A percentile compares a stretch with the other conserved stretches of the same genome.
phyloP scores from a whole-genome alignment of 2,888 invertebrate species.

The Sinelater perroti region DNA sequence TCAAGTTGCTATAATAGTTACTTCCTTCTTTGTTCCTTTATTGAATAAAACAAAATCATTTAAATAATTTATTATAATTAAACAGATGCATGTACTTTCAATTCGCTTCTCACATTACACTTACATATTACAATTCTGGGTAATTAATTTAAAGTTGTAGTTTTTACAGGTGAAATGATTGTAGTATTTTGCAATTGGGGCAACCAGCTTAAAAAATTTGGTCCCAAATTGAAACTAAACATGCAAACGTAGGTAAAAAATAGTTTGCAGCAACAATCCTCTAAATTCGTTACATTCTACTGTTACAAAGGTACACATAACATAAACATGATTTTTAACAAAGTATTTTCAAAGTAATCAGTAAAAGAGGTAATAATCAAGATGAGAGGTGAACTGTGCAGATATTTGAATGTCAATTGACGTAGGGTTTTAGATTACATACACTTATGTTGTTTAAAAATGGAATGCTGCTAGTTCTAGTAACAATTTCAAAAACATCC shows the following conservation, averaged over 20 bases:
- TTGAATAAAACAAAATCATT: neutral
- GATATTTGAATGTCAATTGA: too few species aligned
- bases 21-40: neutral
- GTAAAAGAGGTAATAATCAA: neutral
- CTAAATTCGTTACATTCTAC: neutral
- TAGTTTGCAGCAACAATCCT: neutral
- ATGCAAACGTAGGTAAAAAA: neutral
- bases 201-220: conserved; percentile 12
- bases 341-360: neutral
- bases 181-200: neutral
- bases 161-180: too few species aligned
- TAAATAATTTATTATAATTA: conserved; percentile 10
- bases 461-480: too few species aligned
- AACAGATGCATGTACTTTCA: conserved; percentile 4
- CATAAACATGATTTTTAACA: neutral
- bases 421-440: too few species aligned
- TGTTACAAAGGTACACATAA: neutral
- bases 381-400: too few species aligned
- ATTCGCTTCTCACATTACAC: neutral
- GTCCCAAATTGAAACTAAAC: conserved; percentile 15
- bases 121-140: neutral
- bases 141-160: too few species aligned
- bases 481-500: too few species aligned
- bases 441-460: too few species aligned
- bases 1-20: too few species aligned